These are phyloP conservation scores for Varanus salvator DNA, from an alignment of 2,113 vertebrate genomes.

Conservation along the genomic window DNA sequence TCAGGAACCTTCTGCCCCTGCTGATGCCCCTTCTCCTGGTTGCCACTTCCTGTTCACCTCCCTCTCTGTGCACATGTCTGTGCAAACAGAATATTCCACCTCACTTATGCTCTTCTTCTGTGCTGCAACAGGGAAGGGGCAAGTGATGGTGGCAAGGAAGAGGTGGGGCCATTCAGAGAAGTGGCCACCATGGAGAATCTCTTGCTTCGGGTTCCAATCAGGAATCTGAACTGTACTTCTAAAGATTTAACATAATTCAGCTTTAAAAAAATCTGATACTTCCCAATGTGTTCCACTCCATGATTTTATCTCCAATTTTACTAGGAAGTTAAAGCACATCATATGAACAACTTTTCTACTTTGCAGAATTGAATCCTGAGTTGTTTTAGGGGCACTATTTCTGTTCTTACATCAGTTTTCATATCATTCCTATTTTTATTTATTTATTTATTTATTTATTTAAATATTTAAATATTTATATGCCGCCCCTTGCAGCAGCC, in stretches of 20 bases:
- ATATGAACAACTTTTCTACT: neutral
- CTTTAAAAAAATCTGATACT: neutral
- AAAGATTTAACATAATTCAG: neutral
- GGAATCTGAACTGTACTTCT: neutral
- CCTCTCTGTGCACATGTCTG: no score
- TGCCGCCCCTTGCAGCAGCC: no score
- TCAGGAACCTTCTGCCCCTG: no score
- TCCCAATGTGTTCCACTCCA: neutral
- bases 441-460: no score
- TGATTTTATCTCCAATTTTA: neutral
- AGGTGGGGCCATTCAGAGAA: neutral
- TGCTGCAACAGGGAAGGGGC: no score
- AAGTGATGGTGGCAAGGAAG: neutral
- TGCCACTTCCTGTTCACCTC: no score
- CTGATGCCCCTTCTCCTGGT: no score
- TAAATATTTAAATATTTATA: no score
- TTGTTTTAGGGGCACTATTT: neutral
- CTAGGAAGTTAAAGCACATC: neutral
- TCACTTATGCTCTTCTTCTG: no score
- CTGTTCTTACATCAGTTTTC: neutral
- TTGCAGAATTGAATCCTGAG: neutral
- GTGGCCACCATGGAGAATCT: neutral
- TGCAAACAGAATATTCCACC: no score
- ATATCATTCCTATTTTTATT: neutral
- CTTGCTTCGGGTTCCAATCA: neutral